phyloP scores from a whole-genome alignment of 2,113 vertebrate species.

The Chlorocebus sabaeus region DNA sequence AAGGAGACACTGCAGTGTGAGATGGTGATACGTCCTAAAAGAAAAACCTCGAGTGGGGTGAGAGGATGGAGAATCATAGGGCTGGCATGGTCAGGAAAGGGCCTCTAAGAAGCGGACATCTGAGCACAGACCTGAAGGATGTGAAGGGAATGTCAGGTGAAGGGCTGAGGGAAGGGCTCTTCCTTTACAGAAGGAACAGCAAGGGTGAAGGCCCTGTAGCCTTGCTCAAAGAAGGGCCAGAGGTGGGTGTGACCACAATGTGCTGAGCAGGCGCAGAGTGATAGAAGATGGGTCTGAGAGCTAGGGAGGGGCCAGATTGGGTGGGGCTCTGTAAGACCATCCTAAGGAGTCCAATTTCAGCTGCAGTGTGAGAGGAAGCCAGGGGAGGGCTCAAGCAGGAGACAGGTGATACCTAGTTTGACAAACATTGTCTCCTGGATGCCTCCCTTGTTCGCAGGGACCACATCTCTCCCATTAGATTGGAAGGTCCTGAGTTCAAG shows the following conservation, averaged over 20 bases:
- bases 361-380: neutral
- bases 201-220: neutral
- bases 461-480: neutral
- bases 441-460: neutral
- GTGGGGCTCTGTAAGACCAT: neutral
- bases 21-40: neutral
- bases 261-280: too few species aligned
- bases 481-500: neutral
- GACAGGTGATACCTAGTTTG: neutral
- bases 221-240: neutral
- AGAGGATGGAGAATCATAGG: neutral
- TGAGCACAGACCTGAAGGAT: neutral
- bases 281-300: too few species aligned
- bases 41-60: neutral
- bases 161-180: neutral
- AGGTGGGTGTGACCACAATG: neutral
- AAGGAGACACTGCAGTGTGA: neutral
- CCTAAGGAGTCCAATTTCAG: neutral
- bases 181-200: neutral
- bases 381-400: neutral
- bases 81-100: neutral
- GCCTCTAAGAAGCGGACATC: neutral
- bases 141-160: accelerated
- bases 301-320: neutral
- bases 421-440: neutral